Conservation (phyloP, 2,797 vertebrate genomes). For the Micropoecilia bifurca region DNA sequence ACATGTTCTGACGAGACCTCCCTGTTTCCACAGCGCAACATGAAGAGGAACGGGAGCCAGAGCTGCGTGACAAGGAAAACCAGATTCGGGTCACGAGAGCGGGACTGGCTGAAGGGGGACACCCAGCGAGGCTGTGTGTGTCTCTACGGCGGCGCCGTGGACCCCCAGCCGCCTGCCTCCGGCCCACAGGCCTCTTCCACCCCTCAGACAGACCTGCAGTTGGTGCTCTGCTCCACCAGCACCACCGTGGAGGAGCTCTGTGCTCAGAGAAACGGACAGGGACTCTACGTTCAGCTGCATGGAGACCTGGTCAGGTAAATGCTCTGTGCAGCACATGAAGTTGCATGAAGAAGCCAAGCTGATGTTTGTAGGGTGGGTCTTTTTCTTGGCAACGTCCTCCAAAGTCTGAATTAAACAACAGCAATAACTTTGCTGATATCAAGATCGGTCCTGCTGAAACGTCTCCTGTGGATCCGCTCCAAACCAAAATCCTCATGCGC, state of each 20-base stretch:
- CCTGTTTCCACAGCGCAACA: conserved; percentile 86
- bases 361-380: background rate
- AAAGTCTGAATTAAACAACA: background rate
- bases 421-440: conserved; percentile 9
- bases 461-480: conserved; percentile 17
- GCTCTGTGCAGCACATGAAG: background rate
- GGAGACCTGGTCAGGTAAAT: conserved; percentile 93
- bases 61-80: conserved; percentile 88
- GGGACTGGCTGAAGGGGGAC: conserved; percentile 92
- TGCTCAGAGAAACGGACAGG: conserved; percentile 83
- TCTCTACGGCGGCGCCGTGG: conserved; percentile 81
- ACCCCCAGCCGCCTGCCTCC: conserved; percentile 74
- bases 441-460: conserved; percentile 9
- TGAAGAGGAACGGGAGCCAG: conserved; percentile 90
- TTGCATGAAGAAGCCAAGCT: background rate
- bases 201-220: conserved; percentile 85
- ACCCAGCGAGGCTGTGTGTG: conserved; percentile 90
- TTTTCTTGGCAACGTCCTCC: background rate
- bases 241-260: conserved; percentile 91
- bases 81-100: conserved; percentile 91
- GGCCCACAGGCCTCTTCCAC: conserved; percentile 76
- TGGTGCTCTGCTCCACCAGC: conserved; percentile 92
- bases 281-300: conserved; percentile 91
- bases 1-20: conserved; percentile 18
- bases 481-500: background rate